Conservation (phyloP, 2,797 vertebrate genomes). For the Leptatherina wallacei region DNA sequence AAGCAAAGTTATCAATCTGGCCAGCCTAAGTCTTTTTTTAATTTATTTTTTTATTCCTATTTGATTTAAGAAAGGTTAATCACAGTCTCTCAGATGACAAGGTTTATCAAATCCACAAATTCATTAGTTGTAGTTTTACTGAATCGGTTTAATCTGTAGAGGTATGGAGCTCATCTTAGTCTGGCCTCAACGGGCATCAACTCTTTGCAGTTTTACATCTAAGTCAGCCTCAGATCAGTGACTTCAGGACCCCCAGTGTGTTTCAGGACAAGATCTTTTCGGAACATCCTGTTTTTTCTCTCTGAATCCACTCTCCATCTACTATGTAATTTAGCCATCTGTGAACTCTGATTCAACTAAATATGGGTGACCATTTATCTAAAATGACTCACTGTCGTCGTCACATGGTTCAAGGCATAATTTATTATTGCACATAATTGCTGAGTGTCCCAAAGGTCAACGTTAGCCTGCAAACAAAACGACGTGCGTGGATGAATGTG, state of each 20-base stretch:
- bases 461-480: conserved; percentile 4
- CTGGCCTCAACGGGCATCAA: no score
- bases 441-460: conserved; percentile 14
- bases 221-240: not conserved
- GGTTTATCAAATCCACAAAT: no score
- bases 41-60: no score
- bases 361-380: not conserved
- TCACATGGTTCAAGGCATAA: not conserved
- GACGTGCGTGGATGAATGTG: not conserved
- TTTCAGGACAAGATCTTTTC: not conserved
- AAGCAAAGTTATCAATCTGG: no score
- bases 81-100: no score
- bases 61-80: no score
- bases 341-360: not conserved
- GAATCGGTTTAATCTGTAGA: no score
- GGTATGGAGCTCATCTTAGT: no score
- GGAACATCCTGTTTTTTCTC: not conserved
- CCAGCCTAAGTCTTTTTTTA: no score
- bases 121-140: no score
- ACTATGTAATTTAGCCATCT: not conserved
- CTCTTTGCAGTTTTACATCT: no score
- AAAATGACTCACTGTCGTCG: not conserved
- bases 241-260: not conserved
- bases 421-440: not conserved
- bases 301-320: not conserved